Base-by-base conservation (phyloP, 2,888 invertebrate genomes). In the Pherbina coryleti region DNA sequence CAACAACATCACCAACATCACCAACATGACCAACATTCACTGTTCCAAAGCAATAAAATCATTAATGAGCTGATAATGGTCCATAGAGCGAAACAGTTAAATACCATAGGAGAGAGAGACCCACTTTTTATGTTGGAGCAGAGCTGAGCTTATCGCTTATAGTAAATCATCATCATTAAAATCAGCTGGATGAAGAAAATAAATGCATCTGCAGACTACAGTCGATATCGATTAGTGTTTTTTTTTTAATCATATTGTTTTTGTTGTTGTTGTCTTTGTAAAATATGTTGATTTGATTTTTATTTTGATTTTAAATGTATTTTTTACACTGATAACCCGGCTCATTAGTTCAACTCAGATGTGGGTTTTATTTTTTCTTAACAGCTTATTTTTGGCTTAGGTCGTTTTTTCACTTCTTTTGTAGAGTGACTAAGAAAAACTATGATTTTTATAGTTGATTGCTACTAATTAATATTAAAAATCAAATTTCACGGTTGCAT, bases 151-250 rank as follows among this genome's bases (percentile, higher is more conserved):
- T 60, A 60, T 67, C 67, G 9, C 19, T 67, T 67, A 67, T 37
- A 67, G 67, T 67, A 67, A 67, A 67, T 67, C 44, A 67, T 67
- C 67, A 67, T 67, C 37, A 67, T 34, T 44, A 44, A 44, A 14
- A 44, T 44, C 44, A 44, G 44, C 7, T 44, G 11, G 14, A 2
- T 44, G 11, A 2, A 14, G 44, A 44, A 44, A 44, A 44, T 44
- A 44, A 44, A 44, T 44, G 44, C 44, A 44, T 44, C 44, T 11
- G 44, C 14, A 11, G 11, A 44, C 44, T 44, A 44, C 44, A 44
- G 44, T 3, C 14, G 28, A 9, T 60, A 28, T 14, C 4, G 1
- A 28, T 19, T 60, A 28, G 60, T 60, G 34, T 28, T 19, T n/a
- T 34, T n/a, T 37, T 19, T 34, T n/a, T 34, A n/a, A 5, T 2